Evolutionary conservation across 2,113 vertebrate species (phyloP).

Genomic region (Calidris pygmaea): DNA sequence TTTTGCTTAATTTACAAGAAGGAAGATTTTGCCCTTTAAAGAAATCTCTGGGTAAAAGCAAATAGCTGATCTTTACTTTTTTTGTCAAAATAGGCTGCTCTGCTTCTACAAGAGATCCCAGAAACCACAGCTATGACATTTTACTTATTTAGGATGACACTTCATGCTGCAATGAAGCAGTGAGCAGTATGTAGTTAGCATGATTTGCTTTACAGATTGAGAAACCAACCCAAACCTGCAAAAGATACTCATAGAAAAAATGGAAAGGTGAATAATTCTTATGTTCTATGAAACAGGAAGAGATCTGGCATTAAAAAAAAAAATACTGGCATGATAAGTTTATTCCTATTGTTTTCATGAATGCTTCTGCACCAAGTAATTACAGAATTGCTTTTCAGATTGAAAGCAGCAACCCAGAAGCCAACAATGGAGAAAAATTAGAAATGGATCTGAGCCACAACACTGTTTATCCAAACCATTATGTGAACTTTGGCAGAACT

Average conservation of each 20-base stretch:
- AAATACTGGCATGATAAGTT: background rate
- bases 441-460: background rate
- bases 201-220: background rate
- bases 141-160: background rate
- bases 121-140: background rate
- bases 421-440: background rate
- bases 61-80: background rate
- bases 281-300: background rate
- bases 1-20: background rate
- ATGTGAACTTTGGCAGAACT: conserved; percentile 9
- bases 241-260: background rate
- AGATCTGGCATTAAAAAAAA: background rate
- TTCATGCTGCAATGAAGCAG: background rate
- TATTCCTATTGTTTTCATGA: conserved; percentile 4
- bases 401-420: conserved; percentile 6
- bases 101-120: background rate
- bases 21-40: background rate
- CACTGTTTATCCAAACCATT: conserved; percentile 6
- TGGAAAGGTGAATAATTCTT: background rate
- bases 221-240: background rate
- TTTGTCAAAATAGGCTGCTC: background rate
- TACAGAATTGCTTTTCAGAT: conserved; percentile 8
- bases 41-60: background rate
- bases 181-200: background rate
- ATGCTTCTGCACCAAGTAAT: conserved; percentile 3